Conservation (phyloP, 2,888 invertebrate genomes). For the Siphlonurus alternatus region DNA sequence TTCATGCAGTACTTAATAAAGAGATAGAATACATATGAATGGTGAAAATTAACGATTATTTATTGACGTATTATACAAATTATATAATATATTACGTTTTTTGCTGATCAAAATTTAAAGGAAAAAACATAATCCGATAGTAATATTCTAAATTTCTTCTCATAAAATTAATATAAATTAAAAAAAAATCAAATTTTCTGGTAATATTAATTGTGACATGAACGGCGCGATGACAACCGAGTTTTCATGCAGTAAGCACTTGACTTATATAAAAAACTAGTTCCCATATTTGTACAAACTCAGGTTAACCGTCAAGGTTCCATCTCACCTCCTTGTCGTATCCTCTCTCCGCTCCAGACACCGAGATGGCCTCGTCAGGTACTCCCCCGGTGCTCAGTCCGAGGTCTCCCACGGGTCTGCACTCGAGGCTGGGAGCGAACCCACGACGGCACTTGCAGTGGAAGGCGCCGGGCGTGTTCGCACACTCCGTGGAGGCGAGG, state of each 20-base stretch:
- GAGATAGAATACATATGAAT: too few species aligned
- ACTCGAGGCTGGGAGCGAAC: constrained; percentile 70
- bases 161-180: constrained; percentile 3
- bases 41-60: too few species aligned
- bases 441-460: constrained; percentile 74
- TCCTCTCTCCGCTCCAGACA: constrained; percentile 66
- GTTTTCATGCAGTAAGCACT: constrained; percentile 3
- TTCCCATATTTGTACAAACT: too few species aligned
- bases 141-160: not conserved
- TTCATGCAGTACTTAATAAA: too few species aligned
- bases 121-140: constrained; percentile 1
- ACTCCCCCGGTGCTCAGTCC: constrained; percentile 78
- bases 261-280: not conserved
- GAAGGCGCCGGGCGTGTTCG: constrained; percentile 76
- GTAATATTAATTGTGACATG: not conserved
- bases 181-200: too few species aligned
- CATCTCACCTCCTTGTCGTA: constrained; percentile 60
- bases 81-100: too few species aligned
- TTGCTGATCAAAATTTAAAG: constrained; percentile 17
- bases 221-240: not conserved
- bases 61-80: too few species aligned
- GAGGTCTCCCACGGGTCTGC: constrained; percentile 76
- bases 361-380: constrained; percentile 74
- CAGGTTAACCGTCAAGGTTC: too few species aligned
- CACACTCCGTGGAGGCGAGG: constrained; percentile 75